Conservation (phyloP, 2,888 invertebrate species). For the Thera britannica region DNA sequence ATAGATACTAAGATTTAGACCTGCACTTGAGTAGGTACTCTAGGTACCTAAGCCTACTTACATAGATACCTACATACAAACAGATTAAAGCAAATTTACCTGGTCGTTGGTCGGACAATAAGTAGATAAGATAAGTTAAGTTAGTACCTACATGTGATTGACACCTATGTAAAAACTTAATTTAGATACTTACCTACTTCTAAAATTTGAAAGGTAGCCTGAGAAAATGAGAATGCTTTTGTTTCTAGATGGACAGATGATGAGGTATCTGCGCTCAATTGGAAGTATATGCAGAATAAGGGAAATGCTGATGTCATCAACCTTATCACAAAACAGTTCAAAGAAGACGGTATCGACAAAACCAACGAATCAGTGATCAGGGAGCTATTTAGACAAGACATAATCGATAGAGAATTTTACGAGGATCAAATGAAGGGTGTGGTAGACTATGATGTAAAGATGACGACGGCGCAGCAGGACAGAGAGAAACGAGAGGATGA, state of each 20-base stretch:
- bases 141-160: too few species aligned
- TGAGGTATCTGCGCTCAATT: slow-evolving; percentile 86
- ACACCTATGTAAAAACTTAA: too few species aligned
- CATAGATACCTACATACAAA: too few species aligned
- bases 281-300: slow-evolving; percentile 88
- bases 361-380: slow-evolving; percentile 86
- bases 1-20: too few species aligned
- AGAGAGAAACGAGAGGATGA: slow-evolving; percentile 64
- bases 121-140: too few species aligned
- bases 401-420: slow-evolving; percentile 86
- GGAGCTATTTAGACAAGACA: slow-evolving; percentile 85
- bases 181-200: too few species aligned
- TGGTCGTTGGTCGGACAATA: too few species aligned
- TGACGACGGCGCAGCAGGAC: slow-evolving; percentile 47
- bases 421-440: slow-evolving; percentile 74
- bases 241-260: slow-evolving; percentile 87
- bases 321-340: slow-evolving; percentile 86
- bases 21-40: too few species aligned
- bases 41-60: too few species aligned
- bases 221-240: slow-evolving; percentile 9
- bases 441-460: slow-evolving; percentile 57
- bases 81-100: too few species aligned
- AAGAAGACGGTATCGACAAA: slow-evolving; percentile 85
- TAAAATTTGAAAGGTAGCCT: too few species aligned
- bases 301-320: slow-evolving; percentile 83